Percentiles rank a stretch among this genome's conserved stretches.
These are phyloP conservation scores for Tetanocera ferruginea DNA, from an alignment of 2,888 invertebrate genomes.

Conservation along the genomic window DNA sequence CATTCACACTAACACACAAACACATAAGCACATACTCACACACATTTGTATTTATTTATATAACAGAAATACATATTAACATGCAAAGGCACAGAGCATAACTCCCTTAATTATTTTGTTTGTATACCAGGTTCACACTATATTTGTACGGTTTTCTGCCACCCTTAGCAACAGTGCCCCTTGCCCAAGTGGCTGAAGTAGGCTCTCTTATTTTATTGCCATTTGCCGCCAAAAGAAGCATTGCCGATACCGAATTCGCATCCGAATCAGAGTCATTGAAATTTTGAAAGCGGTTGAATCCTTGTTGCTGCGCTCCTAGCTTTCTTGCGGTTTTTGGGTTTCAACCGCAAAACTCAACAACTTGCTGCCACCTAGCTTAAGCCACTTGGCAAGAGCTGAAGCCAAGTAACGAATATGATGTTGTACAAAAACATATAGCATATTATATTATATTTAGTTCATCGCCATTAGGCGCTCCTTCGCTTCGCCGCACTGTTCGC, in stretches of 20 bases:
- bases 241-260: neutral
- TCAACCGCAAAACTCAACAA: neutral
- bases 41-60: neutral
- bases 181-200: neutral
- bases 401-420: neutral
- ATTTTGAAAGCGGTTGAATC: neutral
- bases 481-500: neutral
- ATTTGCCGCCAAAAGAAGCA: neutral
- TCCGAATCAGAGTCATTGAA: neutral
- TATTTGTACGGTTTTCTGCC: too few relatives aligned
- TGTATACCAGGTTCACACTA: neutral
- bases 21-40: neutral
- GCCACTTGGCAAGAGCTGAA: too few relatives aligned
- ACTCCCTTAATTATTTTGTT: constrained; percentile 18
- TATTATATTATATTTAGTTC: constrained; percentile 16
- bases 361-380: neutral
- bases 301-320: constrained; percentile 1
- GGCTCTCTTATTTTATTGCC: neutral
- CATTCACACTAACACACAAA: neutral
- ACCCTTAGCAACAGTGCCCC: neutral
- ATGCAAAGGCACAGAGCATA: neutral
- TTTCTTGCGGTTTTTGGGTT: neutral
- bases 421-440: neutral
- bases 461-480: constrained; percentile 9
- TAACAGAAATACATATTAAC: too few relatives aligned